Percentiles rank a stretch among this genome's conserved stretches.
Evolutionary conservation across 35 echinoderm and acorn worm species (phyloP).

Genomic region (Hemicentrotus pulcherrimus): DNA sequence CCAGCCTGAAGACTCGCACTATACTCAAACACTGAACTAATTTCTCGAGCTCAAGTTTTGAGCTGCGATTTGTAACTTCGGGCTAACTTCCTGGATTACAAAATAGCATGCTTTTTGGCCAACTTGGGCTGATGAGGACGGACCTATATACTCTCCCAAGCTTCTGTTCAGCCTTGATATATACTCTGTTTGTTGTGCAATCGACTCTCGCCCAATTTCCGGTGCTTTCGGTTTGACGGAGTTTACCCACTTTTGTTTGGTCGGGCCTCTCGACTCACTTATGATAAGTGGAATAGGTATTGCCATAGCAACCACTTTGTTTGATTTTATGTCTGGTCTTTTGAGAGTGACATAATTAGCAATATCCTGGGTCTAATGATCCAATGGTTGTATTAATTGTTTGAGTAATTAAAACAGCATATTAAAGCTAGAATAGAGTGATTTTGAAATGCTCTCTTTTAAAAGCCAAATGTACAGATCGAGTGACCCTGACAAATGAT

Average conservation of each 20-base stretch:
- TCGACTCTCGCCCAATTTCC: background rate
- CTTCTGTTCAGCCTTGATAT: no score
- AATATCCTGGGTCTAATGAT: background rate
- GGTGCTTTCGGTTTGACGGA: background rate
- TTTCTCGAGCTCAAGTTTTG: no score
- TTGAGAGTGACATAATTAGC: background rate
- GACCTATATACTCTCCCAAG: background rate
- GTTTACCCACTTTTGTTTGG: background rate
- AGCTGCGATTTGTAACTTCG: no score
- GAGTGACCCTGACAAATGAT: no score
- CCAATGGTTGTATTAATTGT: background rate
- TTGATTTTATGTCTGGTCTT: background rate
- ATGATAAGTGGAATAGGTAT: background rate
- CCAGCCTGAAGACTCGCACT: no score
- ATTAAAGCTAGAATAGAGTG: background rate
- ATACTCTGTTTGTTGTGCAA: conserved; percentile 3
- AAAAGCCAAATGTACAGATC: no score
- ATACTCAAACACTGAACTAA: no score
- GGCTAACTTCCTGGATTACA: no score
- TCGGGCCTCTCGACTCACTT: background rate
- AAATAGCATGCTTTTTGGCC: no score
- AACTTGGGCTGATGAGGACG: no score
- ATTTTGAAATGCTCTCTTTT: no score
- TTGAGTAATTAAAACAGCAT: background rate
- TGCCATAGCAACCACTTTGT: background rate